Percentiles rank a stretch among this genome's conserved stretches.
phyloP scores from a whole-genome alignment of 2,797 vertebrate genomes.

The Decapterus maruadsi region DNA sequence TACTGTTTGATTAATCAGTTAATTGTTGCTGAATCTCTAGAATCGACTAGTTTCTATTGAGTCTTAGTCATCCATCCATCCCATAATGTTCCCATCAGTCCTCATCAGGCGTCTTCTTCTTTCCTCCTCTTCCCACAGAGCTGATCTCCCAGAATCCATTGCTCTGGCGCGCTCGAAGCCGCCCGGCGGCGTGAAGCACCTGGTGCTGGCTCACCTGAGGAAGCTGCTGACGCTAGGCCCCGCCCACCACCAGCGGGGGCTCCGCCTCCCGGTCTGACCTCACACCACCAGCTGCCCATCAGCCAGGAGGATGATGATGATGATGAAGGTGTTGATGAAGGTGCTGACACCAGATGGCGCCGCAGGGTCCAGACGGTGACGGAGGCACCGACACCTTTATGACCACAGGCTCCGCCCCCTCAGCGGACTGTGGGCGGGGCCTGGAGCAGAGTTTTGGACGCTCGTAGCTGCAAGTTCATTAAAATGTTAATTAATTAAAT shows the following conservation, averaged over 20 bases:
- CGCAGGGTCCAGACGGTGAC: background rate
- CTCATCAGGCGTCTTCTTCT: too few species aligned
- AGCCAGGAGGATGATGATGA: background rate
- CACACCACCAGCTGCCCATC: background rate
- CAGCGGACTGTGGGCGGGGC: too few species aligned
- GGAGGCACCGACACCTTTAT: background rate
- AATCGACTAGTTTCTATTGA: too few species aligned
- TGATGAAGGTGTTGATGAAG: too few species aligned
- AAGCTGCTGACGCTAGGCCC: constrained; percentile 55
- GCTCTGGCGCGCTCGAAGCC: constrained; percentile 36
- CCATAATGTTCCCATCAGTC: too few species aligned
- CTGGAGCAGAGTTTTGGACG: too few species aligned
- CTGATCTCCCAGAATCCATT: constrained; percentile 52
- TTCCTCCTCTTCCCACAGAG: constrained; percentile 22
- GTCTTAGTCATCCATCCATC: too few species aligned
- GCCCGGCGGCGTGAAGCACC: constrained; percentile 40
- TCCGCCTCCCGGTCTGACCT: constrained; percentile 35
- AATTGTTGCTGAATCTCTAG: too few species aligned
- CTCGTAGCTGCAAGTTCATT: too few species aligned
- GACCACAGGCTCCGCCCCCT: too few species aligned
- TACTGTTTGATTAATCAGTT: too few species aligned
- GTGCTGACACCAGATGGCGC: constrained; percentile 24
- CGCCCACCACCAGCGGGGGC: constrained; percentile 39
- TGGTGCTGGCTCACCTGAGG: constrained; percentile 60
- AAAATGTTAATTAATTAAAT: too few species aligned